Evolutionary conservation across 1,140 invertebrate genomes (phyloP), one percentile per base, ranked within the genome.

Genomic region (Lethocerus indicus): DNA sequence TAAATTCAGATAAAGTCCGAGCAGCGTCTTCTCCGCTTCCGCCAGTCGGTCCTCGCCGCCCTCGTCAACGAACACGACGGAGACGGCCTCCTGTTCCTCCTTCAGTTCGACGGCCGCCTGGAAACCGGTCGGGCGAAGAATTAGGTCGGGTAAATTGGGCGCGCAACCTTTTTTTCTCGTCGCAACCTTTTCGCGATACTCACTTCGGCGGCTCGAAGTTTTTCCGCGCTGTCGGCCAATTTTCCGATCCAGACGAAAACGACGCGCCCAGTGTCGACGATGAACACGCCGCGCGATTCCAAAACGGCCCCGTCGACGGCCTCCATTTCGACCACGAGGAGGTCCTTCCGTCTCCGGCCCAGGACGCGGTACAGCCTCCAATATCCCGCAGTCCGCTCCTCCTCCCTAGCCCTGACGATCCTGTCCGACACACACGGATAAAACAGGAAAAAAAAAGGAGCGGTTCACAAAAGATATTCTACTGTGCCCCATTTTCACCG

Each of bases 201-300:
- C 6, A 75, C 74, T 64, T 71, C 74, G n/a, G 71, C 66, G 2
- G 70, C 78, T 55, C 77, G 73, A 14, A 81, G 64, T 63, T 79
- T 81, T 59, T 83, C 79, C 36, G 74, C 69, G 14, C 71, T 64
- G 58, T 81, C 81, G 12, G 83, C 73, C n/a, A 69, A 67, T 32
- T 73, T 67, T n/a, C 87, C 87, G 36, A 85, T 74, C 87, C 87
- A 91, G 12, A 90, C 70, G 58, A 85, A 87, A 40, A 86, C 70
- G 13, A 73, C 64, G 16, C 70, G 62, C 5, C 74, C 68, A 1
- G 81, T 76, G 58, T 89, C 78, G 16, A 94, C 62, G 23, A 95
- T 69, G 64, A 90, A 93, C 2, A 88, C 82, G 57, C 92, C 89
- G 5, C 83, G 81, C 51, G 84, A 80, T 47, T 85, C 86, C 60